Percentiles rank a stretch among this genome's conserved stretches.
These are phyloP conservation scores for Morelia viridis DNA, from an alignment of 2,797 vertebrate genomes.

Conservation along the genomic window DNA sequence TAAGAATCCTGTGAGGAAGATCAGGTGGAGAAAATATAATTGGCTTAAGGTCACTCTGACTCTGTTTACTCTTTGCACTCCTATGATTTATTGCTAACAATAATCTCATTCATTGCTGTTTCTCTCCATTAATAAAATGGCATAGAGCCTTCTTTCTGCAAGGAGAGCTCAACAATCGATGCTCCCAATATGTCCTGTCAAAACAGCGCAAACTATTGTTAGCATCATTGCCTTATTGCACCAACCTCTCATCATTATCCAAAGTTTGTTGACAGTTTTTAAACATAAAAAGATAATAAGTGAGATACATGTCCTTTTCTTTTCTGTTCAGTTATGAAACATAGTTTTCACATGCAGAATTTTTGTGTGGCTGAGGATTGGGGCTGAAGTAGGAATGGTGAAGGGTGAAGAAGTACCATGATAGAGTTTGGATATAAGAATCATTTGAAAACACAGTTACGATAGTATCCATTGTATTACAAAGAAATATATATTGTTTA, in stretches of 20 bases:
- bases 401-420: background rate
- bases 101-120: background rate
- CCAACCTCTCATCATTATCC: background rate
- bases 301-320: background rate
- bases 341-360: background rate
- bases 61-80: background rate
- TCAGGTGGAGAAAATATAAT: background rate
- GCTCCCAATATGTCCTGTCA: background rate
- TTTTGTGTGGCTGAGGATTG: background rate
- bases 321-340: background rate
- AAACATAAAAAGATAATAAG: background rate
- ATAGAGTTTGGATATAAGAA: background rate
- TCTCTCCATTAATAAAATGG: background rate
- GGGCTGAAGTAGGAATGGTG: background rate
- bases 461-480: background rate
- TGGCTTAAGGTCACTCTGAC: background rate
- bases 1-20: background rate
- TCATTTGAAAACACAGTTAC: background rate
- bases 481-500: background rate
- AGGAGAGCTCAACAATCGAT: background rate
- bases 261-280: background rate
- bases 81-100: constrained; percentile 12
- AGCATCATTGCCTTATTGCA: background rate
- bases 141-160: background rate
- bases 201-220: background rate